phyloP scores from a whole-genome alignment of 2,797 vertebrate species.

The Molothrus aeneus region DNA sequence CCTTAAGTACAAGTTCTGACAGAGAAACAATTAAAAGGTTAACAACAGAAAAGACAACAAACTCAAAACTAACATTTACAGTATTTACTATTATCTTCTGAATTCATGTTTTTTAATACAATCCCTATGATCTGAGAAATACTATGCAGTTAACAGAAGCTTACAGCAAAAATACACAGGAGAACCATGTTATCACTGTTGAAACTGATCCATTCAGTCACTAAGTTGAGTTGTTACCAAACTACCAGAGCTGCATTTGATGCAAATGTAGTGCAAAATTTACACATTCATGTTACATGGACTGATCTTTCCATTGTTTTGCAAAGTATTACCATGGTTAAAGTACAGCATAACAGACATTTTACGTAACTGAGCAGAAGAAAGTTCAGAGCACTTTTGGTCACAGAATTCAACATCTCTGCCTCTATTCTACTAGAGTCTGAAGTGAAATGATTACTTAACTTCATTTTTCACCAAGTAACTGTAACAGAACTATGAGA shows the following conservation, averaged over 20 bases:
- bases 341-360: neutral
- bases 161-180: neutral
- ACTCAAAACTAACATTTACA: neutral
- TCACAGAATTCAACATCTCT: neutral
- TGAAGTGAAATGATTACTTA: neutral
- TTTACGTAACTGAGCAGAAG: neutral
- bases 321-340: neutral
- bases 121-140: neutral
- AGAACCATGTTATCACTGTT: neutral
- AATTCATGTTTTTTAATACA: neutral
- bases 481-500: fast-evolving
- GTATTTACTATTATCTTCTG: neutral
- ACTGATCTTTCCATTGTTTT: neutral
- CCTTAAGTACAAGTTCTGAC: slow-evolving; percentile 90
- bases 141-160: neutral
- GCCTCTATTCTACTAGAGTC: neutral
- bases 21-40: neutral
- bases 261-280: neutral
- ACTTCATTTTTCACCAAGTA: neutral
- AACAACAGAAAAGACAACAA: neutral
- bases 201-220: neutral
- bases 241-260: neutral
- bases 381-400: neutral
- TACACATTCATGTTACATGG: neutral
- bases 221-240: neutral